Conservation (phyloP, 2,888 invertebrate species). For the Sesia apiformis region DNA sequence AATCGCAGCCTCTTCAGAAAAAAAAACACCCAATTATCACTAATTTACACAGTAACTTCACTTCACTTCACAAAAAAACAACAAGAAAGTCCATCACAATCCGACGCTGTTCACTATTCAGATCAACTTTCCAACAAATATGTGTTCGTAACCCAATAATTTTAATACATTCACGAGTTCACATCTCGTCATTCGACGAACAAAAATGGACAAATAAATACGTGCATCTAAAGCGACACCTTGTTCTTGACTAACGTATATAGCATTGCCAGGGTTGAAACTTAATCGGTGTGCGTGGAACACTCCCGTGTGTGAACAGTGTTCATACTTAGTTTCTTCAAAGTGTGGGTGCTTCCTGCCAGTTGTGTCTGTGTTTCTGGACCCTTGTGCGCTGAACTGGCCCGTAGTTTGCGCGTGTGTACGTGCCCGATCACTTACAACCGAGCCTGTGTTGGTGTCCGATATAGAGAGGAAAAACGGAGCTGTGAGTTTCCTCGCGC, state of each 20-base stretch:
- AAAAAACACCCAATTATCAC: background rate
- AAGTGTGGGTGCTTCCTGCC: background rate
- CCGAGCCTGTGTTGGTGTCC: constrained; percentile 29
- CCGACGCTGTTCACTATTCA: too few species aligned
- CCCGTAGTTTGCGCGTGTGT: constrained; percentile 20
- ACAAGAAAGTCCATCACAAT: too few species aligned
- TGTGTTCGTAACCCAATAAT: background rate
- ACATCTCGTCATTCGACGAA: constrained; percentile 6
- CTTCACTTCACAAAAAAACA: background rate
- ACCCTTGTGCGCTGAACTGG: too few species aligned
- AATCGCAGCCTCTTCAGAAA: background rate
- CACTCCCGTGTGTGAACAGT: constrained; percentile 18
- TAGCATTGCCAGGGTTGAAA: constrained; percentile 44
- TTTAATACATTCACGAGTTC: constrained; percentile 5
- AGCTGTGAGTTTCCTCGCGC: constrained; percentile 19
- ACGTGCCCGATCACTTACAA: constrained; percentile 44
- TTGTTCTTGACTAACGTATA: constrained; percentile 37
- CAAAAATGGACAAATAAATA: constrained; percentile 1
- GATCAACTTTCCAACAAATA: too few species aligned
- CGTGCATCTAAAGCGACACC: constrained; percentile 6
- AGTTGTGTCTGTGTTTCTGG: background rate
- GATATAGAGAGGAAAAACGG: constrained; percentile 35
- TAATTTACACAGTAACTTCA: background rate
- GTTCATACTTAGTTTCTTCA: background rate
- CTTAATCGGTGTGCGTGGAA: constrained; percentile 34